phyloP scores from a whole-genome alignment of 37 sponge, comb jelly and placozoan species.

The Amphimedon queenslandica region DNA sequence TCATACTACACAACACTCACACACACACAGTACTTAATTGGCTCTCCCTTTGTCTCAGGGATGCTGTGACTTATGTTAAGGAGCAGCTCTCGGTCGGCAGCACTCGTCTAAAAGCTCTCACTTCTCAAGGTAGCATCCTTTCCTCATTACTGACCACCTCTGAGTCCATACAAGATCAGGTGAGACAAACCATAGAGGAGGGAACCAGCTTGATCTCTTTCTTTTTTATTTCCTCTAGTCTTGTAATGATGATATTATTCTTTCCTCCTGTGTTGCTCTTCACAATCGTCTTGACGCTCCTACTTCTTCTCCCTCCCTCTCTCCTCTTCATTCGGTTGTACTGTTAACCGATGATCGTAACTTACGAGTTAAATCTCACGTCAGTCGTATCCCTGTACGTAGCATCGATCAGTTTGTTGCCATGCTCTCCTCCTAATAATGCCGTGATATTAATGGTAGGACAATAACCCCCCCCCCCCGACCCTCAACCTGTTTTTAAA shows the following conservation, averaged over 20 bases:
- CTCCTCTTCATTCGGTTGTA: slow-evolving; percentile 42
- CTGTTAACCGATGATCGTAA: slow-evolving; percentile 88
- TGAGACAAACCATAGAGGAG: slow-evolving; percentile 35
- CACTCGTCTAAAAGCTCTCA: slow-evolving; percentile 33
- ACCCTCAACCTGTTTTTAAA: not conserved
- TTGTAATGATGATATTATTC: slow-evolving; percentile 79
- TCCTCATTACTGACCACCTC: slow-evolving; percentile 43
- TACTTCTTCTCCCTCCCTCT: not conserved
- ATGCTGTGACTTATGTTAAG: slow-evolving; percentile 42
- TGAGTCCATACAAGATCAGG: too few species aligned
- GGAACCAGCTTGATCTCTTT: slow-evolving; percentile 8
- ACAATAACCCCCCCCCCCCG: not conserved
- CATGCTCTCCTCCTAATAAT: too few species aligned
- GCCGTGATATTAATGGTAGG: slow-evolving; percentile 8
- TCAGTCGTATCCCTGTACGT: slow-evolving; percentile 47
- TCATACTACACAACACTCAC: not conserved
- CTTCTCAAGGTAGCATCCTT: slow-evolving; percentile 66
- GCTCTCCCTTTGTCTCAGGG: slow-evolving; percentile 19
- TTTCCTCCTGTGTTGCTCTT: slow-evolving; percentile 48
- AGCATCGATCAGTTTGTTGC: slow-evolving; percentile 53
- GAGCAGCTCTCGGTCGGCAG: slow-evolving; percentile 3
- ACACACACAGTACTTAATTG: not conserved
- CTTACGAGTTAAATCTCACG: slow-evolving; percentile 82
- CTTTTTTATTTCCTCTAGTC: slow-evolving; percentile 16
- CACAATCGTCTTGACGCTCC: slow-evolving; percentile 20